Evolutionary conservation across 2,113 vertebrate species (phyloP).

Genomic region (Tragulus kanchil): DNA sequence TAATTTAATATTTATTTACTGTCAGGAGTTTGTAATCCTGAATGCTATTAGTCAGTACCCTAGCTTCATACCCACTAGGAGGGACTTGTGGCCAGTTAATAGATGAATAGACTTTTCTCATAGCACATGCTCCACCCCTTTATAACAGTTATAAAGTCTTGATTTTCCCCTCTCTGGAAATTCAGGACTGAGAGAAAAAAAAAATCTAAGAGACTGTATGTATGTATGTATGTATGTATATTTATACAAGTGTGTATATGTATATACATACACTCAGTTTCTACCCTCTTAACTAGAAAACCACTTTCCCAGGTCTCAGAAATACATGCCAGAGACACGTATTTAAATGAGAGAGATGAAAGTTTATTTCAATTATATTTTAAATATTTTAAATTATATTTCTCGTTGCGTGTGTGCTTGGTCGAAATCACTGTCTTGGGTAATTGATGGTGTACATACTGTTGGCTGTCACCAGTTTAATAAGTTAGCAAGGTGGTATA

Average conservation of each 20-base stretch:
- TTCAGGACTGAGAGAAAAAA: background rate
- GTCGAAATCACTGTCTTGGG: background rate
- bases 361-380: background rate
- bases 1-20: background rate
- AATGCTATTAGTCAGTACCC: background rate
- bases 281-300: background rate
- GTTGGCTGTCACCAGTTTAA: background rate
- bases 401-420: background rate
- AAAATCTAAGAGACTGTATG: background rate
- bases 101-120: background rate
- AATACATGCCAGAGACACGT: background rate
- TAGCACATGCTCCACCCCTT: background rate
- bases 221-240: background rate
- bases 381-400: background rate
- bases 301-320: background rate
- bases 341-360: background rate
- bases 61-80: background rate
- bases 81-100: background rate
- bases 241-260: background rate
- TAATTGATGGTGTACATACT: background rate
- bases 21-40: background rate
- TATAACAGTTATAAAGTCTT: background rate
- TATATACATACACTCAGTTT: background rate
- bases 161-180: background rate
- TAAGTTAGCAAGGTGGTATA: background rate